Base-by-base conservation (phyloP, 2,797 vertebrate genomes). In the Rhinophrynus dorsalis region DNA sequence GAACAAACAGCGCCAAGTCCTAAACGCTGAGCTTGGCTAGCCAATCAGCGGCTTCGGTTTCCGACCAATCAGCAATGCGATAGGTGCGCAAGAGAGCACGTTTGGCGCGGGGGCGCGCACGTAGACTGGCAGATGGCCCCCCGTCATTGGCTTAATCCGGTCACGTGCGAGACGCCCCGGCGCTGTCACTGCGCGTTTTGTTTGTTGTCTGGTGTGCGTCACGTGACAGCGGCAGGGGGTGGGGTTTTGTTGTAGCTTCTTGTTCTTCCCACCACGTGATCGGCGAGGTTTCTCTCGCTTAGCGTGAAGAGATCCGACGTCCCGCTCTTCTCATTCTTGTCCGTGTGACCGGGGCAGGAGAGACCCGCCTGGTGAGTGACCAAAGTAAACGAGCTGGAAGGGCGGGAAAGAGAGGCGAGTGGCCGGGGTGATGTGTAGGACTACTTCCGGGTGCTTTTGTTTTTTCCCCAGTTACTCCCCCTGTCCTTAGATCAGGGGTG, bases 221-320 rank as follows among this genome's bases (percentile, higher is more conserved):
- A 72, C n/a, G 55, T 65, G 37, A 59, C 26, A 1, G 3, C 3
- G 26, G 55, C 11, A 32, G 7, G 5, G 12, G 9, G 10, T 5
- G 1, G n/a, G n/a, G n/a, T n/a, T n/a, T 12, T 29, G n/a, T 2
- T 17, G 40, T 23, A 11, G 59, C 5, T 42, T n/a, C n/a, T n/a
- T n/a, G n/a, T 51, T 52, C 20, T 27, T 2, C 5, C 17, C 2
- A n/a, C 33, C 68, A 72, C 68, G 60, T 72, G 68, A 72, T 27
- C n/a, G 9, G 15, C 20, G 6, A 11, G 9, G 29, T 8, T 23
- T 13, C 30, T n/a, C n/a, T n/a, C n/a, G n/a, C n/a, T n/a, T n/a
- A n/a, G n/a, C n/a, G n/a, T n/a, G n/a, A n/a, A n/a, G n/a, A n/a
- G n/a, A n/a, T n/a, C n/a, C n/a, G n/a, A n/a, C n/a, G n/a, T n/a